Conservation (phyloP, 2,797 vertebrate species). For the Streptopelia turtur region DNA sequence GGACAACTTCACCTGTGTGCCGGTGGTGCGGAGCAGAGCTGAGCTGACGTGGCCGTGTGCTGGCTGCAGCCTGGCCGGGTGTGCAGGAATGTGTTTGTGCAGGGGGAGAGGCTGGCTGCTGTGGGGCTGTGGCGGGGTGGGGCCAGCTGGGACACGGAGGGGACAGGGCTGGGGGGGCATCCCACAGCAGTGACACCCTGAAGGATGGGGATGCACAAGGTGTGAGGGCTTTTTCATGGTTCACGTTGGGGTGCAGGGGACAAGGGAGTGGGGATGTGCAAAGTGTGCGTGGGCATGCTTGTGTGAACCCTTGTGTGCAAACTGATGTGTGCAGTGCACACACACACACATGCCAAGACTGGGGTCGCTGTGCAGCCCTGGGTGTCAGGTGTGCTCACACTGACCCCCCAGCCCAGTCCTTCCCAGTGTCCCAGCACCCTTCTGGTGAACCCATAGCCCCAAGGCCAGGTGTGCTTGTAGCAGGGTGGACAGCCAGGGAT, state of each 20-base stretch:
- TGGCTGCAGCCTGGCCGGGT: background rate
- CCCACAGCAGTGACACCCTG: fast-evolving
- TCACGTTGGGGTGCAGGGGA: fast-evolving
- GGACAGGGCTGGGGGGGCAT: background rate
- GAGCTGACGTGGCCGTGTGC: conserved; percentile 67
- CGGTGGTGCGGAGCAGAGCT: background rate
- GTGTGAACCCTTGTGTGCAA: background rate
- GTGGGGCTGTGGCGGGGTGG: conserved; percentile 7
- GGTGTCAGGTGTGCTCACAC: background rate
- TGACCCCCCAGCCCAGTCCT: background rate
- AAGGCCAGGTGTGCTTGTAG: background rate
- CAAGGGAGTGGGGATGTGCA: fast-evolving
- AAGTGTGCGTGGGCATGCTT: fast-evolving
- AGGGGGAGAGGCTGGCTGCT: conserved; percentile 47
- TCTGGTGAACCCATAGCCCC: background rate
- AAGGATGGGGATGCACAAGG: background rate
- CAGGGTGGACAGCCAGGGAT: fast-evolving
- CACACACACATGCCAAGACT: background rate
- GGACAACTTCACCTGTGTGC: conserved; percentile 48
- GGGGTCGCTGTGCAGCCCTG: background rate
- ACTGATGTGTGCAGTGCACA: background rate
- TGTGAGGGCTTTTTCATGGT: background rate
- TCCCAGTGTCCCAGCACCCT: background rate
- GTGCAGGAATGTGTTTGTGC: conserved; percentile 69
- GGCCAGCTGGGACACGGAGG: background rate